A percentile compares a stretch with the other conserved stretches of the same genome.
These are phyloP conservation scores for Ips typographus DNA, from an alignment of 1,140 invertebrate species.

Conservation along the genomic window DNA sequence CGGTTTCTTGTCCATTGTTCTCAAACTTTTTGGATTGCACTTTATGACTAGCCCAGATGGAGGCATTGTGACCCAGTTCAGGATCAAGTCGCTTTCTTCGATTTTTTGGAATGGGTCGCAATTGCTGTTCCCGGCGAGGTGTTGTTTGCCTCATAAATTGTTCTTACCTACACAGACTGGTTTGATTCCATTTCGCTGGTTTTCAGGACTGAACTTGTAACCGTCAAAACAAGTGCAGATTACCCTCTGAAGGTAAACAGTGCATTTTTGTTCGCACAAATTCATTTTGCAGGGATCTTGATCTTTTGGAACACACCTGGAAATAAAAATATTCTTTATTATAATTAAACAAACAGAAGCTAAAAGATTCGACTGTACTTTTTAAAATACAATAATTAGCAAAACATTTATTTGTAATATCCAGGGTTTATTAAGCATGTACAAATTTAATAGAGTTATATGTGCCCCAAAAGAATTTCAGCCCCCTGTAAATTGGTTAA, in stretches of 20 bases:
- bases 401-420: too few relatives aligned
- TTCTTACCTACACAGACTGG: constrained; percentile 62
- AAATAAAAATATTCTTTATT: too few relatives aligned
- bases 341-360: too few relatives aligned
- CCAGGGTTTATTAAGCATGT: too few relatives aligned
- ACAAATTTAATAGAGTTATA: too few relatives aligned
- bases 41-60: constrained; percentile 16
- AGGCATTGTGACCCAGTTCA: background rate
- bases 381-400: too few relatives aligned
- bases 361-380: too few relatives aligned
- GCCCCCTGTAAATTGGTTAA: too few relatives aligned
- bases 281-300: constrained; percentile 63
- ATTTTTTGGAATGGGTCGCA: background rate
- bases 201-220: constrained; percentile 60
- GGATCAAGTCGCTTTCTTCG: background rate
- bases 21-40: constrained; percentile 10
- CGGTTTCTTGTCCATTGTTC: constrained; percentile 13
- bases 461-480: too few relatives aligned
- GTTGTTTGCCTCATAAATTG: background rate
- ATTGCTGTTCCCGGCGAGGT: background rate
- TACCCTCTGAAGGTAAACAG: constrained; percentile 60
- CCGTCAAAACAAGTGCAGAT: constrained; percentile 66
- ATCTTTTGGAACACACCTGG: constrained; percentile 60
- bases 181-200: constrained; percentile 55
- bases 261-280: constrained; percentile 66